Conservation (phyloP, 2,797 vertebrate genomes). For the Danionella dracula region DNA sequence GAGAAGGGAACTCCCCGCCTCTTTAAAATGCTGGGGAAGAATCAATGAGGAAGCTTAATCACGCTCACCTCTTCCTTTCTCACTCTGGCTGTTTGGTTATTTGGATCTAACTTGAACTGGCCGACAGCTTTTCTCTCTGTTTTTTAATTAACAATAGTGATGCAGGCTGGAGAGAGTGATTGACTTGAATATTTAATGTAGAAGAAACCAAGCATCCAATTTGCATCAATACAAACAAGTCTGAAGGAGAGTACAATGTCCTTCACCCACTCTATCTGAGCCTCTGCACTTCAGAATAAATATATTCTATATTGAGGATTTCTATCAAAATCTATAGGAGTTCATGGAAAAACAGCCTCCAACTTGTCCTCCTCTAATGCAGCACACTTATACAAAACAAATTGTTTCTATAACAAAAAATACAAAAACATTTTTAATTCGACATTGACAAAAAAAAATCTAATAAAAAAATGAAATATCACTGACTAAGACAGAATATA, state of each 20-base stretch:
- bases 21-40: slow-evolving; percentile 34
- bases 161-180: slow-evolving; percentile 75
- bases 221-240: slow-evolving; percentile 72
- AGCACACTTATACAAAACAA: too few relatives aligned
- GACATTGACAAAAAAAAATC: too few relatives aligned
- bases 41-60: slow-evolving; percentile 43
- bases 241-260: slow-evolving; percentile 70
- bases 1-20: slow-evolving; percentile 51
- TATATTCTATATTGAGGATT: slow-evolving; percentile 28
- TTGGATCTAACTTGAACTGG: slow-evolving; percentile 55
- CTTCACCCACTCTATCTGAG: slow-evolving; percentile 55
- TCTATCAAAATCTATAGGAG: slow-evolving; percentile 39
- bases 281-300: slow-evolving; percentile 46
- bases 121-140: slow-evolving; percentile 48
- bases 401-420: too few relatives aligned
- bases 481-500: too few relatives aligned
- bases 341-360: background rate
- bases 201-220: slow-evolving; percentile 72
- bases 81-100: slow-evolving; percentile 58
- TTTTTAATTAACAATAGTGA: slow-evolving; percentile 75
- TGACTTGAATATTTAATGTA: slow-evolving; percentile 77
- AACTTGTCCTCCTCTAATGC: too few relatives aligned
- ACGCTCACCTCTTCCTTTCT: slow-evolving; percentile 15
- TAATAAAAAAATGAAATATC: too few relatives aligned
- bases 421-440: too few relatives aligned